Evolutionary conservation across 2,888 invertebrate genomes (phyloP).

Genomic region (Cataglyphis albicans): DNA sequence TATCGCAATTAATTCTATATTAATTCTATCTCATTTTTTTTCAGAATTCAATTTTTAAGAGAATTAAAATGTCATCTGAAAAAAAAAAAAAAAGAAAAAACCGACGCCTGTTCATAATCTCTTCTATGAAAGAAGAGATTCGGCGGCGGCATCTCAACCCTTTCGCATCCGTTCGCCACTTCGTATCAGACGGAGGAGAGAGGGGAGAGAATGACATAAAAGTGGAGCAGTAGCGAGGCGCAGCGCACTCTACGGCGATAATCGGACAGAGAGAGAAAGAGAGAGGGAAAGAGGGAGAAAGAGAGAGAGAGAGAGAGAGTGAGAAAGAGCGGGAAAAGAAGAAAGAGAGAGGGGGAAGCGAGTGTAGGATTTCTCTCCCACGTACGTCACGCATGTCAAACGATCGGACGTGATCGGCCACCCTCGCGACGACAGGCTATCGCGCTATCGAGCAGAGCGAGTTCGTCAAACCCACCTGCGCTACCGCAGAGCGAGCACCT

Average conservation of each 20-base stretch:
- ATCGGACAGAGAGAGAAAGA: not conserved
- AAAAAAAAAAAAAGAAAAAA: not conserved
- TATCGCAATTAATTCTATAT: not conserved
- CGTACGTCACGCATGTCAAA: conserved; percentile 10
- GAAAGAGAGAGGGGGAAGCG: conserved; percentile 1
- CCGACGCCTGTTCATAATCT: not conserved
- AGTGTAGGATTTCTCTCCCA: conserved; percentile 24
- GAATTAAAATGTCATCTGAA: too few relatives aligned
- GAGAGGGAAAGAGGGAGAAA: too few relatives aligned
- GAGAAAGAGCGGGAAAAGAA: not conserved
- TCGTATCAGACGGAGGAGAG: conserved; percentile 36
- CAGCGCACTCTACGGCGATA: conserved; percentile 61
- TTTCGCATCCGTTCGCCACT: conserved; percentile 20
- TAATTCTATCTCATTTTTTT: too few relatives aligned
- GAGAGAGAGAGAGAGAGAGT: not conserved
- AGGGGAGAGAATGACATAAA: conserved; percentile 65
- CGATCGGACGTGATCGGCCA: conserved; percentile 23
- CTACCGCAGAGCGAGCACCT: not conserved
- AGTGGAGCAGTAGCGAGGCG: conserved; percentile 56
- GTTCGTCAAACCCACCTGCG: conserved; percentile 23
- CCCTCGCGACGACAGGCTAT: conserved; percentile 12
- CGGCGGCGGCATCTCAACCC: conserved; percentile 34
- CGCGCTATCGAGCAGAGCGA: not conserved
- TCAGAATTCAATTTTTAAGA: not conserved
- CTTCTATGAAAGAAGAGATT: not conserved